Evolutionary conservation across 2,113 vertebrate species (phyloP).

Genomic region (Hippopotamus amphibius): DNA sequence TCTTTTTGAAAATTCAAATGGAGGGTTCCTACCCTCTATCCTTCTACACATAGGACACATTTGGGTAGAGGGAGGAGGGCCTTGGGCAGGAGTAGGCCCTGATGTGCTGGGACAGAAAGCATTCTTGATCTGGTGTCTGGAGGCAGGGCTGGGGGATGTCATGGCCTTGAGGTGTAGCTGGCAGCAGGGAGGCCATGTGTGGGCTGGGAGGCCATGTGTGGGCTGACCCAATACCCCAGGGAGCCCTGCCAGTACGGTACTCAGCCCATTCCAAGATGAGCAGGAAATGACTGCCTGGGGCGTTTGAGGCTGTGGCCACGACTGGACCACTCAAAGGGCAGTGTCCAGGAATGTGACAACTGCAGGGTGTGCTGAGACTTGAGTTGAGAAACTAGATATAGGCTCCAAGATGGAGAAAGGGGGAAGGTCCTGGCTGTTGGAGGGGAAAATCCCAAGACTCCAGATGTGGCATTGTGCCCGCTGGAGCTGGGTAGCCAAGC

Average conservation of each 20-base stretch:
- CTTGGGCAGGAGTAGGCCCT: no score
- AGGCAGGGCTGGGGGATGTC: not conserved
- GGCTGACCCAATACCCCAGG: not conserved
- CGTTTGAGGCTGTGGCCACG: not conserved
- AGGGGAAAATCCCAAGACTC: not conserved
- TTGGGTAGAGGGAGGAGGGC: not conserved
- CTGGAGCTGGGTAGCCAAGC: not conserved
- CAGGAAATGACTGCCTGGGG: not conserved
- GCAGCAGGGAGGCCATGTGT: not conserved
- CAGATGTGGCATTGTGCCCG: not conserved
- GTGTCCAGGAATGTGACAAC: not conserved
- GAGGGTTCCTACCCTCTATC: not conserved
- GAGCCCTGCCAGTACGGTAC: not conserved
- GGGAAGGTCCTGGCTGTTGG: no score
- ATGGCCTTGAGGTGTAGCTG: no score
- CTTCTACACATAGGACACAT: not conserved
- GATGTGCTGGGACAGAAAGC: not conserved
- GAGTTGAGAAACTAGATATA: not conserved
- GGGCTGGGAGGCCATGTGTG: not conserved
- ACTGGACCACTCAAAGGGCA: not conserved
- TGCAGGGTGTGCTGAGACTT: not conserved
- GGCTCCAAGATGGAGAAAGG: not conserved
- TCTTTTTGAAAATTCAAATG: not conserved
- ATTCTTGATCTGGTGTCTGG: not conserved
- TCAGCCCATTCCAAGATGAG: not conserved